phyloP scores from a whole-genome alignment of 1,140 invertebrate species.

The Drosophila biarmipes region DNA sequence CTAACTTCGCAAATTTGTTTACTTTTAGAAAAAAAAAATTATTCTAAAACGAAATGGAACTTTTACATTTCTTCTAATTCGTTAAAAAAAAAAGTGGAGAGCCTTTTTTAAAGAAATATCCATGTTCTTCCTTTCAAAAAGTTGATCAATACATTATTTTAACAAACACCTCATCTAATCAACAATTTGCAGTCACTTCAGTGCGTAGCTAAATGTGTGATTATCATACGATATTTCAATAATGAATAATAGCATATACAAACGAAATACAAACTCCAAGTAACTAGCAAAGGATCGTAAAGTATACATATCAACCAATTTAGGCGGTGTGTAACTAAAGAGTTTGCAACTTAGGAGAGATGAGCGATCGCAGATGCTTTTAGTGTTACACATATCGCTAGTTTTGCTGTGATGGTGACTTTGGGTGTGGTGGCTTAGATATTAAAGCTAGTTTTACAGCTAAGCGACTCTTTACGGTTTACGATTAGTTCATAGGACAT shows the following conservation, averaged over 20 bases:
- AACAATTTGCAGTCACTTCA: background rate
- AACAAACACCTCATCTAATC: background rate
- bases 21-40: too few species aligned
- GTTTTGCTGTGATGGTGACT: constrained; percentile 29
- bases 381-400: constrained; percentile 20
- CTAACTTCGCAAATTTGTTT: too few species aligned
- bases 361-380: constrained; percentile 53
- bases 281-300: constrained; percentile 8
- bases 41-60: too few species aligned
- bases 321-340: constrained; percentile 33
- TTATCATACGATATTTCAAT: constrained; percentile 12
- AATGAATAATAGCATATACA: constrained; percentile 19
- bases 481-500: constrained; percentile 16
- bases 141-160: too few species aligned
- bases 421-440: constrained; percentile 24
- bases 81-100: too few species aligned
- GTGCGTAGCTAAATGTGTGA: constrained; percentile 4
- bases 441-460: constrained; percentile 43
- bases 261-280: constrained; percentile 4
- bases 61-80: too few species aligned
- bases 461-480: constrained; percentile 37
- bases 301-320: constrained; percentile 37
- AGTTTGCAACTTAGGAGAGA: constrained; percentile 23
- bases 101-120: too few species aligned
- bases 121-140: too few species aligned